These are phyloP conservation scores for Atherinosoma microstoma DNA, from an alignment of 2,797 vertebrate genomes.

Conservation along the genomic window DNA sequence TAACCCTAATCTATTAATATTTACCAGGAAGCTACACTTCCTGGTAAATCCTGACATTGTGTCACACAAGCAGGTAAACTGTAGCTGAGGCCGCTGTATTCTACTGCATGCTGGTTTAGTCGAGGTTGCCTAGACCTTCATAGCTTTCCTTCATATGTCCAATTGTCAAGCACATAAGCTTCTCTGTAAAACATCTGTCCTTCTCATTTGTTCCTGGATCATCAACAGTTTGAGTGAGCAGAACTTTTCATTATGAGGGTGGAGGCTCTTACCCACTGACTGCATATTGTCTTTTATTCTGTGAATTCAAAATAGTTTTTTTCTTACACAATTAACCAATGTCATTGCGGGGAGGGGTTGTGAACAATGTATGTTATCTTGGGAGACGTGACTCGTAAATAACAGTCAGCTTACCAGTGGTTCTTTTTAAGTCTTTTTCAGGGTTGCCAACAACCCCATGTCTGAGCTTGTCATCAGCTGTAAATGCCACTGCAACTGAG, in stretches of 20 bases:
- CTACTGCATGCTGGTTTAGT: constrained; percentile 20
- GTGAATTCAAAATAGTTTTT: constrained; percentile 5
- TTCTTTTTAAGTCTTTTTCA: no score
- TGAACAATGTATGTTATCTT: no score
- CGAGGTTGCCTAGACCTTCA: constrained; percentile 45
- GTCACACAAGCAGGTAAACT: constrained; percentile 25
- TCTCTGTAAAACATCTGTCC: constrained; percentile 11
- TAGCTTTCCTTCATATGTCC: constrained; percentile 28
- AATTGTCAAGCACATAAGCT: constrained; percentile 10
- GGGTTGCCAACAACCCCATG: background rate
- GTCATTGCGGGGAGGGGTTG: no score
- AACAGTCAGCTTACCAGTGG: no score
- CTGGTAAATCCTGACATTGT: background rate
- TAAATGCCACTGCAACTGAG: background rate
- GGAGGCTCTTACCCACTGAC: constrained; percentile 12
- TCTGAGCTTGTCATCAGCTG: background rate
- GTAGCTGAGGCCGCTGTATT: constrained; percentile 34
- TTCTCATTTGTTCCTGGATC: constrained; percentile 18
- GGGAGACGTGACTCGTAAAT: no score
- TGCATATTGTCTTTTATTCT: constrained; percentile 26
- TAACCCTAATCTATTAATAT: no score
- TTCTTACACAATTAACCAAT: background rate
- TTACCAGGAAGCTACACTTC: no score
- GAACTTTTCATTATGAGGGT: constrained; percentile 11
- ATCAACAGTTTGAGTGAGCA: constrained; percentile 1